Percentiles rank a stretch among this genome's conserved stretches.
phyloP scores from a whole-genome alignment of 2,888 invertebrate genomes.

The Hipparchia sbordonii region DNA sequence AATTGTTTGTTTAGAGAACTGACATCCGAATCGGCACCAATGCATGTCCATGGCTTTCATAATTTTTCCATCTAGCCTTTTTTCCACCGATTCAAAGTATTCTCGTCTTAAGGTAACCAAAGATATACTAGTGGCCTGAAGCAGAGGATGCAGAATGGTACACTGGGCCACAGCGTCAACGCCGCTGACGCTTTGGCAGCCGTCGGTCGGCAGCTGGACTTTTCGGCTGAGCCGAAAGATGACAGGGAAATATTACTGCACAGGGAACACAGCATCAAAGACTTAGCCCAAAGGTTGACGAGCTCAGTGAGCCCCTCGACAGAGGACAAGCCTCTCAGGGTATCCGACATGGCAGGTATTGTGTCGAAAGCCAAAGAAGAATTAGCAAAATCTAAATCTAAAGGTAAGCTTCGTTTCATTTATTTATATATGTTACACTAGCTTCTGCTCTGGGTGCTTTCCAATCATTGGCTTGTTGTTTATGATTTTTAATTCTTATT shows the following conservation, averaged over 20 bases:
- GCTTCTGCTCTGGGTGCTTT: too few relatives aligned
- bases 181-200: slow-evolving; percentile 67
- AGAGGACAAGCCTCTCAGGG: slow-evolving; percentile 85
- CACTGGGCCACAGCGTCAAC: slow-evolving; percentile 78
- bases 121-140: slow-evolving; percentile 82
- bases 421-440: too few relatives aligned
- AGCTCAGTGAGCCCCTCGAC: slow-evolving; percentile 83
- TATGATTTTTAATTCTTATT: too few relatives aligned
- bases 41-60: slow-evolving; percentile 13
- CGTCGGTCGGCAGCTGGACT: slow-evolving; percentile 79
- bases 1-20: too few relatives aligned
- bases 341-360: slow-evolving; percentile 93
- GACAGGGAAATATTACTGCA: slow-evolving; percentile 87
- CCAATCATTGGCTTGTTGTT: too few relatives aligned
- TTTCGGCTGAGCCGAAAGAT: slow-evolving; percentile 80
- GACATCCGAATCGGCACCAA: neutral
- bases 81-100: neutral
- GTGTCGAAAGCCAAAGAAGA: slow-evolving; percentile 97
- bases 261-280: slow-evolving; percentile 93
- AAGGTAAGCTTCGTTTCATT: slow-evolving; percentile 67
- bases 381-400: slow-evolving; percentile 92
- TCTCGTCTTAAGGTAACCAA: slow-evolving; percentile 74
- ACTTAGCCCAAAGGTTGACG: slow-evolving; percentile 92
- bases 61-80: neutral
- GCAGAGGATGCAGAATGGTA: slow-evolving; percentile 84